Percentiles rank a stretch among this genome's conserved stretches.
Evolutionary conservation across 2,113 vertebrate species (phyloP).

Genomic region (Trichomycterus rosablanca): DNA sequence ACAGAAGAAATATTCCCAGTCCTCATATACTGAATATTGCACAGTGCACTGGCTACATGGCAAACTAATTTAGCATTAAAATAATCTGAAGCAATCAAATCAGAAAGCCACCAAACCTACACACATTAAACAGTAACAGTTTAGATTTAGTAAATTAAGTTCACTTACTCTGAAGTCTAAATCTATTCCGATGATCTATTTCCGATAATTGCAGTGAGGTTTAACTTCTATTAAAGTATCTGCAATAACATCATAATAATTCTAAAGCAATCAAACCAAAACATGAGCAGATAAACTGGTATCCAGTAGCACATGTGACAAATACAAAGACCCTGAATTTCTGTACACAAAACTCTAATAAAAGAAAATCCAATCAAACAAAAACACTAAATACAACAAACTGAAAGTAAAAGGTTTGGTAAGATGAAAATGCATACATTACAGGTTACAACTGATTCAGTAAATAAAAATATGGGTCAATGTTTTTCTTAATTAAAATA

Average conservation of each 20-base stretch:
- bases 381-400: background rate
- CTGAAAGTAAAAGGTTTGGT: conserved; percentile 33
- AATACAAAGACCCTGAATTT: conserved; percentile 79
- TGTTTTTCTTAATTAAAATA: too few species aligned
- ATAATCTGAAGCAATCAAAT: conserved; percentile 63
- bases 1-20: conserved; percentile 85
- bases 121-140: conserved; percentile 85
- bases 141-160: conserved; percentile 81
- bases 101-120: conserved; percentile 85
- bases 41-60: conserved; percentile 99
- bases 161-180: conserved; percentile 78
- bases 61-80: conserved; percentile 95
- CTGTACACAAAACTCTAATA: conserved; percentile 60
- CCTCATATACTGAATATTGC: conserved; percentile 98
- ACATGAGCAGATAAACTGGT: conserved; percentile 55
- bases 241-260: conserved; percentile 62
- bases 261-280: conserved; percentile 64
- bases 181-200: conserved; percentile 81
- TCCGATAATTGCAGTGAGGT: conserved; percentile 85
- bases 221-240: conserved; percentile 68
- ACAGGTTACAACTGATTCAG: too few species aligned
- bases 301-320: conserved; percentile 78
- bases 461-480: too few species aligned
- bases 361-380: background rate
- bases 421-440: too few species aligned